These are phyloP conservation scores for Boleophthalmus pectinirostris DNA, from an alignment of 2,113 vertebrate genomes.

Conservation along the genomic window DNA sequence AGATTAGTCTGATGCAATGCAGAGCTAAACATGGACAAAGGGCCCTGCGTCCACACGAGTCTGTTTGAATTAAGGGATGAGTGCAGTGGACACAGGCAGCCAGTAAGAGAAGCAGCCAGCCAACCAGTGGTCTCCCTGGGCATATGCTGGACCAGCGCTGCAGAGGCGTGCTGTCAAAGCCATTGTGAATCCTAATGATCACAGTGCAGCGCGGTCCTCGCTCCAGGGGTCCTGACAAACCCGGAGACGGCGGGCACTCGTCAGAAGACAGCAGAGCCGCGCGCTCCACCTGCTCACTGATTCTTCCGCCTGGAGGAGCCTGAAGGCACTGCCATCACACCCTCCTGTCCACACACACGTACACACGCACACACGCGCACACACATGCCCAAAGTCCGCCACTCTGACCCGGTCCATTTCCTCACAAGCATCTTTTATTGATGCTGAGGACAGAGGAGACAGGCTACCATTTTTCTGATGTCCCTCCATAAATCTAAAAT, in stretches of 20 bases:
- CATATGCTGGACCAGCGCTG: slow-evolving; percentile 66
- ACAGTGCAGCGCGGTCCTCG: slow-evolving; percentile 59
- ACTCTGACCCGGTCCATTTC: slow-evolving; percentile 49
- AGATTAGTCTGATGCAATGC: slow-evolving; percentile 23
- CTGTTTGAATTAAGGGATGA: slow-evolving; percentile 47
- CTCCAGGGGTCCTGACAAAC: slow-evolving; percentile 74
- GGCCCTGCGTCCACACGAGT: slow-evolving; percentile 11
- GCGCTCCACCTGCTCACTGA: slow-evolving; percentile 73
- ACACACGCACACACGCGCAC: slow-evolving; percentile 39
- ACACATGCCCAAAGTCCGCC: slow-evolving; percentile 34
- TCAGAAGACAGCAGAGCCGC: slow-evolving; percentile 70
- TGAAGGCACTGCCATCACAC: slow-evolving; percentile 71
- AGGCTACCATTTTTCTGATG: slow-evolving; percentile 10
- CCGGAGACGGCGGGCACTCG: slow-evolving; percentile 70
- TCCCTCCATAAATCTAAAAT: slow-evolving; percentile 4
- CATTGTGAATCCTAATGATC: slow-evolving; percentile 75
- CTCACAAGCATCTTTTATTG: slow-evolving; percentile 26
- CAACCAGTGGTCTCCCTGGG: slow-evolving; percentile 61
- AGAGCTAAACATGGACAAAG: slow-evolving; percentile 15
- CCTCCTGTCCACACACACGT: slow-evolving; percentile 50
- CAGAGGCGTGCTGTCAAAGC: slow-evolving; percentile 65
- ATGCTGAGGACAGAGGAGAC: slow-evolving; percentile 12
- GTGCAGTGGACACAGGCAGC: slow-evolving; percentile 23
- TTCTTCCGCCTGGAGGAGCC: slow-evolving; percentile 76
- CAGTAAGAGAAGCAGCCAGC: slow-evolving; percentile 52